Evolutionary conservation across 2,888 invertebrate species (phyloP).

Genomic region (Drosophila longiperda): DNA sequence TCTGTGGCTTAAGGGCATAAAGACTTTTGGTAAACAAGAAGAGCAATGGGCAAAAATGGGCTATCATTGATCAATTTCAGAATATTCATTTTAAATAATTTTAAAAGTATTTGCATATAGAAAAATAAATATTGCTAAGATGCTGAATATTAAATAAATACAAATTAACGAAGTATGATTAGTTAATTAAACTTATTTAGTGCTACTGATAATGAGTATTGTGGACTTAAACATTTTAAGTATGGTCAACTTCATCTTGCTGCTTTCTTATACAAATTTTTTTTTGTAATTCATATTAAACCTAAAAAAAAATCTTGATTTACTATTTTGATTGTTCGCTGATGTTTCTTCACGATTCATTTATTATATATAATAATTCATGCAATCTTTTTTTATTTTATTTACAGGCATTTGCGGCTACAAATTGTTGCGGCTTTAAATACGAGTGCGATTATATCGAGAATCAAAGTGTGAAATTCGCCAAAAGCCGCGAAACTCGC

Average conservation of each 20-base stretch:
- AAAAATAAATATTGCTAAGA: background rate
- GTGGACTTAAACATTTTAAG: background rate
- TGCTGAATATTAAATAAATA: background rate
- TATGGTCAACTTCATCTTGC: background rate
- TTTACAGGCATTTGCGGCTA: slow-evolving; percentile 55
- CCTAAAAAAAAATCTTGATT: slow-evolving; percentile 6
- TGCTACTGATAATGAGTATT: background rate
- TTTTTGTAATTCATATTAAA: background rate
- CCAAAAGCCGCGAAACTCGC: slow-evolving; percentile 46
- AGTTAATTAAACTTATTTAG: background rate
- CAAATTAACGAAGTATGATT: background rate
- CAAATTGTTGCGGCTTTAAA: slow-evolving; percentile 61
- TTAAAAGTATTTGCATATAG: background rate
- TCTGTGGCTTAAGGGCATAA: slow-evolving; percentile 37
- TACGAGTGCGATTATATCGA: slow-evolving; percentile 51
- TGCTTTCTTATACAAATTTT: background rate
- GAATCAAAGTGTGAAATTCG: slow-evolving; percentile 63
- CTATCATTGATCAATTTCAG: background rate
- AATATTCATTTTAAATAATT: background rate
- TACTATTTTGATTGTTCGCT: background rate
- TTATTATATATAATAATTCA: slow-evolving; percentile 41
- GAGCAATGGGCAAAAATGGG: background rate
- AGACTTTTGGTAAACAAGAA: slow-evolving; percentile 32
- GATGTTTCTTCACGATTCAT: slow-evolving; percentile 34
- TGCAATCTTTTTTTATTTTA: slow-evolving; percentile 10